Base-by-base conservation (phyloP, 1,140 invertebrate genomes). In the Sitodiplosis mosellana region DNA sequence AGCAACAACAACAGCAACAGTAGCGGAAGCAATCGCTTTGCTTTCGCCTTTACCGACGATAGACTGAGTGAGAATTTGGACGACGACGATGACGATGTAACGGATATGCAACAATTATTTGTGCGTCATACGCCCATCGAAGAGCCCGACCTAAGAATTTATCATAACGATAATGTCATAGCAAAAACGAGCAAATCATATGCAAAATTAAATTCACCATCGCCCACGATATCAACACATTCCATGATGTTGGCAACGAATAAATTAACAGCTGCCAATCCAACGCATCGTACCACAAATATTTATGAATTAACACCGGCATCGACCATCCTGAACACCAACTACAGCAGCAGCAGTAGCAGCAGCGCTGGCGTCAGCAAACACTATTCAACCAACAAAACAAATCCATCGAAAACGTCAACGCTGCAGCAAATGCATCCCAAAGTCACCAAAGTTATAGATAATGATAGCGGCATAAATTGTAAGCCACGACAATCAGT, bases 41-140 rank as follows among this genome's bases (percentile, higher is more conserved):
- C 56, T 57, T 50, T 55, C 55, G 45, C 57, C 57, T 49, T 42
- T 57, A 14, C 53, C 51, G 41, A 49, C 51, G 1, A 58, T 54
- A 48, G 57, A 56, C 41, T 54, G 56, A 11, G 51, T 45, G 7
- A 45, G 15, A 14, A 47, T 37, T 18, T 15, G 7, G 21, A 37
- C 12, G 17, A 21, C n/a, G 46, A 46, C n/a, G 46, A 46, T 45
- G 43, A 38, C 21, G 40, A 21, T 12, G 18, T 21, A 49, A 36
- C 20, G n/a, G n/a, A 27, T 19, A n/a, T 18, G 33, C 18, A 20
- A 5, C 22, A 45, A 19, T 45, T 15, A 44, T 22, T 20, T 22
- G n/a, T 33, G n/a, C 44, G 38, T 33, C 34, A 49, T 45, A 37
- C 33, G 40, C 34, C 46, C 42, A 44, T 45, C 27, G 22, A 22